These are phyloP conservation scores for Melanocharis versteri DNA, from an alignment of 2,113 vertebrate genomes.

Conservation along the genomic window DNA sequence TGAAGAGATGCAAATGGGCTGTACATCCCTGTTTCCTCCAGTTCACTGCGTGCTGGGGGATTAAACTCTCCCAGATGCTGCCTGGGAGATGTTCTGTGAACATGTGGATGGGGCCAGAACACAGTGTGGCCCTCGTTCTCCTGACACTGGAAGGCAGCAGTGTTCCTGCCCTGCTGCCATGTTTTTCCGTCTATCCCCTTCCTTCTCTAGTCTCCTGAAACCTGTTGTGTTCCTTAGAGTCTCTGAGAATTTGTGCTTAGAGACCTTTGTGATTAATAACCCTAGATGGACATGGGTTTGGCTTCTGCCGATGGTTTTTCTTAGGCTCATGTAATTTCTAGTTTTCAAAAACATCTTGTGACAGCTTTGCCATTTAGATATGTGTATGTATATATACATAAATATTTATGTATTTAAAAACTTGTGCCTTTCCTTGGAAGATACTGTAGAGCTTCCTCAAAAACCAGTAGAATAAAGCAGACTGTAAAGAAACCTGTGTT, in stretches of 20 bases:
- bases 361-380: neutral
- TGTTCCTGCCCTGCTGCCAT: neutral
- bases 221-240: neutral
- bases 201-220: neutral
- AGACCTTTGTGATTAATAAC: neutral
- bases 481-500: neutral
- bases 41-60: accelerated
- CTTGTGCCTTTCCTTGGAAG: neutral
- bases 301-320: neutral
- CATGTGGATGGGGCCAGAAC: neutral
- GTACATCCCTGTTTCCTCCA: neutral
- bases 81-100: neutral
- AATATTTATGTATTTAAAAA: neutral
- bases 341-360: neutral
- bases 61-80: neutral
- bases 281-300: neutral
- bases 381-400: neutral
- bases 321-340: neutral
- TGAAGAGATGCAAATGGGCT: neutral
- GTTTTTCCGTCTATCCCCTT: neutral
- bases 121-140: accelerated
- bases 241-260: neutral
- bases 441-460: neutral
- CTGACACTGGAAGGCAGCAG: neutral
- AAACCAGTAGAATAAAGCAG: neutral